Conservation (phyloP, 2,113 vertebrate genomes). For the Grallaria varia region DNA sequence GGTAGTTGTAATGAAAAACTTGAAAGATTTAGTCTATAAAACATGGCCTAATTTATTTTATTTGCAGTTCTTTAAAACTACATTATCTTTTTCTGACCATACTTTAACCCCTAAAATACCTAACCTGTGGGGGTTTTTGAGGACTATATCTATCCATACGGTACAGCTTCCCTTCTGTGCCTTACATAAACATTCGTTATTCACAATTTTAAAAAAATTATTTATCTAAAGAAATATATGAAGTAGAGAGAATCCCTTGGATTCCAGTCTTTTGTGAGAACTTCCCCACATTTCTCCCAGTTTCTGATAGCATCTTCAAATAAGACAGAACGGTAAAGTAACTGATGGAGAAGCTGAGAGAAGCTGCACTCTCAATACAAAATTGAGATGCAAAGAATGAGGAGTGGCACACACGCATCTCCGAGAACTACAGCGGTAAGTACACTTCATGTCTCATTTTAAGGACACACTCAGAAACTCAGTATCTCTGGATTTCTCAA, state of each 20-base stretch:
- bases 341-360: not conserved
- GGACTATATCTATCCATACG: not conserved
- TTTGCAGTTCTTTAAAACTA: not conserved
- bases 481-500: not conserved
- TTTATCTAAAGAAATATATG: not conserved
- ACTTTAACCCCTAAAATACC: not conserved
- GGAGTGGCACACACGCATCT: accelerated
- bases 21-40: not conserved
- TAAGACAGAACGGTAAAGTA: not conserved
- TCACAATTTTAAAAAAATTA: not conserved
- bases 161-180: not conserved
- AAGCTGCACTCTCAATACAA: not conserved
- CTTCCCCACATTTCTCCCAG: not conserved
- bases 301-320: not conserved
- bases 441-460: not conserved
- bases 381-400: too few species aligned
- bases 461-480: not conserved
- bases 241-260: not conserved
- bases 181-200: not conserved
- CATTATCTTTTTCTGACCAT: not conserved
- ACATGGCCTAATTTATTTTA: not conserved
- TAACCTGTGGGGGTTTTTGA: not conserved
- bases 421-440: not conserved
- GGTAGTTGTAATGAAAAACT: not conserved
- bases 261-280: not conserved